phyloP scores from a whole-genome alignment of 2,797 vertebrate species.

The Pangasius larnaudii region DNA sequence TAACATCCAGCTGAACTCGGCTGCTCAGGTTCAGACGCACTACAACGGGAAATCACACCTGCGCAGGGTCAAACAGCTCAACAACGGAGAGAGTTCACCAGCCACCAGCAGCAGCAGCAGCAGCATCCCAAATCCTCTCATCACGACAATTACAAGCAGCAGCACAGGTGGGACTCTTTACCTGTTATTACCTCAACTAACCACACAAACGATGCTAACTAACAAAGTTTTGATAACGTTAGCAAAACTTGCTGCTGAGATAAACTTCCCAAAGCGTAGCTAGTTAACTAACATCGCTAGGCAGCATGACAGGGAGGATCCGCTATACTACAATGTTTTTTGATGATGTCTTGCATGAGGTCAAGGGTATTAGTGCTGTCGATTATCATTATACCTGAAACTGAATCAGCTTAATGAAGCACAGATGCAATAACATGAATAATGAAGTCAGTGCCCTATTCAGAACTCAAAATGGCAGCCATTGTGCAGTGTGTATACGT shows the following conservation, averaged over 20 bases:
- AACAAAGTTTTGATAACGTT: neutral
- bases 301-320: neutral
- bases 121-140: constrained; percentile 43
- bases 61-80: constrained; percentile 84
- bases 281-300: neutral
- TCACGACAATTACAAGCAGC: constrained; percentile 58
- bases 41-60: constrained; percentile 88
- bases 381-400: neutral
- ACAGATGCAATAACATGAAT: neutral
- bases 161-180: constrained; percentile 74
- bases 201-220: neutral
- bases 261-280: neutral
- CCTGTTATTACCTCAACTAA: neutral
- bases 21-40: constrained; percentile 85
- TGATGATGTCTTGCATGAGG: neutral
- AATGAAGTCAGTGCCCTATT: neutral
- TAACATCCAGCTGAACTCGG: constrained; percentile 87
- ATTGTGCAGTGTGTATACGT: neutral
- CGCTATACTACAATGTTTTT: neutral
- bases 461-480: neutral
- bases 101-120: constrained; percentile 50
- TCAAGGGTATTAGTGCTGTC: neutral
- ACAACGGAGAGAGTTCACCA: constrained; percentile 77
- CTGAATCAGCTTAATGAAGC: neutral
- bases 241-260: neutral